A percentile compares a stretch with the other conserved stretches of the same genome.
Evolutionary conservation across 2,888 invertebrate species (phyloP).

Genomic region (Drosophila bunnanda): DNA sequence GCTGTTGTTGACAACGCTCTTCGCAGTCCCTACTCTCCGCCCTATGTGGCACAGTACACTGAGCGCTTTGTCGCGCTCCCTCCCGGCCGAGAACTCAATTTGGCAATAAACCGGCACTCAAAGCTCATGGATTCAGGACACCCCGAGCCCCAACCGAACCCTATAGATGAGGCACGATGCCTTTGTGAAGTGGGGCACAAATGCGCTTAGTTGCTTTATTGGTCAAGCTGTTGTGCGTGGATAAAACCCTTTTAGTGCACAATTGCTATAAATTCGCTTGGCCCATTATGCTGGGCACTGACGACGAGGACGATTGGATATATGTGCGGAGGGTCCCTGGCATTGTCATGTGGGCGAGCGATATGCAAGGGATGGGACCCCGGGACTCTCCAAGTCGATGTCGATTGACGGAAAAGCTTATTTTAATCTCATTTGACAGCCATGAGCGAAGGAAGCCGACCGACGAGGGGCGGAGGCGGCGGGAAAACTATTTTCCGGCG

Average conservation of each 20-base stretch:
- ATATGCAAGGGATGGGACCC: slow-evolving; percentile 22
- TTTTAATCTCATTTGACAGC: slow-evolving; percentile 81
- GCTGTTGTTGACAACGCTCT: slow-evolving; percentile 79
- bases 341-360: slow-evolving; percentile 47
- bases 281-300: slow-evolving; percentile 58
- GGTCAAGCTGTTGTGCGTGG: slow-evolving; percentile 82
- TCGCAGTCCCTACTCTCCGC: neutral
- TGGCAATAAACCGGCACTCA: slow-evolving; percentile 74
- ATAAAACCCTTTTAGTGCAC: slow-evolving; percentile 82
- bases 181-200: slow-evolving; percentile 69
- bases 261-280: slow-evolving; percentile 81
- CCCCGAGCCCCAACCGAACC: slow-evolving; percentile 27
- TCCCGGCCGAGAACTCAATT: slow-evolving; percentile 76
- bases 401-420: slow-evolving; percentile 81
- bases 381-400: slow-evolving; percentile 56
- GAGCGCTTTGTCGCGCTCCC: slow-evolving; percentile 66
- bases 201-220: slow-evolving; percentile 82
- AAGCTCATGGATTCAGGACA: slow-evolving; percentile 44
- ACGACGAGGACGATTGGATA: neutral
- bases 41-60: slow-evolving; percentile 25
- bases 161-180: slow-evolving; percentile 48
- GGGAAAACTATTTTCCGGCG: slow-evolving; percentile 55
- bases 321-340: slow-evolving; percentile 2
- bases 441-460: slow-evolving; percentile 38
- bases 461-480: slow-evolving; percentile 5